Conservation (phyloP, 2,888 invertebrate genomes). For the Orthosia gracilis region DNA sequence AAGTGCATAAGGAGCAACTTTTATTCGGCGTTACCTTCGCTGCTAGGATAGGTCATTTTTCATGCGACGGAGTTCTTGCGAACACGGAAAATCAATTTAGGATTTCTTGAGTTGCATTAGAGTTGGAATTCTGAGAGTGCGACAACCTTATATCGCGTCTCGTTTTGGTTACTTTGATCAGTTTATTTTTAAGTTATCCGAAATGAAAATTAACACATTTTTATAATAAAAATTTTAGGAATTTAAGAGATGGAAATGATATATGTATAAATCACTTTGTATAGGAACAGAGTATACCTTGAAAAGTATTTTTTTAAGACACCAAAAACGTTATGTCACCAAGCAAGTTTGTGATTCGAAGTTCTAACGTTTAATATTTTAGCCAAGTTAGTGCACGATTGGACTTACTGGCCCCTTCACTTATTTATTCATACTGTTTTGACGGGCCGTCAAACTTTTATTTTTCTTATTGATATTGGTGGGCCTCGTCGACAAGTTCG, state of each 20-base stretch:
- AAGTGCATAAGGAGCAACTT: slow-evolving; percentile 83
- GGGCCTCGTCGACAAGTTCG: slow-evolving; percentile 31
- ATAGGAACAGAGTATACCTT: not conserved
- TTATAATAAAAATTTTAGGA: not conserved
- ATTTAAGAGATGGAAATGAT: not conserved
- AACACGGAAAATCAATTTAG: slow-evolving; percentile 80
- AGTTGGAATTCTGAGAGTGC: not conserved
- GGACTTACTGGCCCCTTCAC: slow-evolving; percentile 62
- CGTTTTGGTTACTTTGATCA: not conserved
- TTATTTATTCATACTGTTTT: slow-evolving; percentile 83
- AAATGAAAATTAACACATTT: not conserved
- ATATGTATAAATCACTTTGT: too few relatives aligned
- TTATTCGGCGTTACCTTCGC: slow-evolving; percentile 75
- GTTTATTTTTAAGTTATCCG: not conserved
- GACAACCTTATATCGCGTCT: not conserved
- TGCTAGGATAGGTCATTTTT: slow-evolving; percentile 77
- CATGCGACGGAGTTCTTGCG: slow-evolving; percentile 71
- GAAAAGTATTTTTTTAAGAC: slow-evolving; percentile 20
- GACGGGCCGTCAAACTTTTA: slow-evolving; percentile 79
- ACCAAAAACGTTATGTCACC: slow-evolving; percentile 65
- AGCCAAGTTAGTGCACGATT: slow-evolving; percentile 71
- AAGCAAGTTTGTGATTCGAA: slow-evolving; percentile 67
- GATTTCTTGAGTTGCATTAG: slow-evolving; percentile 41
- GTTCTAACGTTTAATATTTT: slow-evolving; percentile 77
- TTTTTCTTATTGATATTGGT: slow-evolving; percentile 71